These are phyloP conservation scores for Aproaerema taeniolella DNA, from an alignment of 2,888 invertebrate species.

Conservation along the genomic window DNA sequence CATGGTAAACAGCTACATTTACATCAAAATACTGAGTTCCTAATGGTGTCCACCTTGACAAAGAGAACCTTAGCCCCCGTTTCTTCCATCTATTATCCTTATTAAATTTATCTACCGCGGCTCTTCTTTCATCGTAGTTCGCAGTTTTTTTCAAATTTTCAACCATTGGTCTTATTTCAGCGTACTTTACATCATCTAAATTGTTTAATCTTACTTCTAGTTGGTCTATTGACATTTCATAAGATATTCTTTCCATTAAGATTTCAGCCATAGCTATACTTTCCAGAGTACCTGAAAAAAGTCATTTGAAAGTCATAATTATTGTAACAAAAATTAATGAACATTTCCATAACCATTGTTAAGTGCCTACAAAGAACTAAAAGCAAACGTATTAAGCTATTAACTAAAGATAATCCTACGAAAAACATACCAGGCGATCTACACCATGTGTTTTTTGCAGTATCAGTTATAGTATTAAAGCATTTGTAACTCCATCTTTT, in stretches of 20 bases:
- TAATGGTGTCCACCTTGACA: constrained; percentile 76
- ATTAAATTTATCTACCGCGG: constrained; percentile 65
- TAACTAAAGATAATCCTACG: no score
- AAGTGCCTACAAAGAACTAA: no score
- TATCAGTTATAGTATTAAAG: constrained; percentile 39
- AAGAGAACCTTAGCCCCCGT: constrained; percentile 50
- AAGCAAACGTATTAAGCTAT: no score
- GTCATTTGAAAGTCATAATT: no score
- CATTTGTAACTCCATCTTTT: constrained; percentile 36
- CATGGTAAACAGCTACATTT: constrained; percentile 79
- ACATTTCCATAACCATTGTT: no score
- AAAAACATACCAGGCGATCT: constrained; percentile 46
- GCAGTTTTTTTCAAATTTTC: constrained; percentile 52
- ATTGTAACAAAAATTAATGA: background rate
- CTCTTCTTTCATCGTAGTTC: constrained; percentile 56
- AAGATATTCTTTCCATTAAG: constrained; percentile 79
- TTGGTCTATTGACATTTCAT: constrained; percentile 66
- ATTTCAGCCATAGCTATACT: constrained; percentile 47
- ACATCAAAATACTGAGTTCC: constrained; percentile 59
- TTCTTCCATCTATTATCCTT: constrained; percentile 84
- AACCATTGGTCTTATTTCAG: constrained; percentile 52
- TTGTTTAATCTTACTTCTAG: constrained; percentile 52
- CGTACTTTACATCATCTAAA: constrained; percentile 43
- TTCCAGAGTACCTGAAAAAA: constrained; percentile 27
- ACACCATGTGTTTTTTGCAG: constrained; percentile 41